phyloP scores from a whole-genome alignment of 2,797 vertebrate species.

The Xerus rutilus region DNA sequence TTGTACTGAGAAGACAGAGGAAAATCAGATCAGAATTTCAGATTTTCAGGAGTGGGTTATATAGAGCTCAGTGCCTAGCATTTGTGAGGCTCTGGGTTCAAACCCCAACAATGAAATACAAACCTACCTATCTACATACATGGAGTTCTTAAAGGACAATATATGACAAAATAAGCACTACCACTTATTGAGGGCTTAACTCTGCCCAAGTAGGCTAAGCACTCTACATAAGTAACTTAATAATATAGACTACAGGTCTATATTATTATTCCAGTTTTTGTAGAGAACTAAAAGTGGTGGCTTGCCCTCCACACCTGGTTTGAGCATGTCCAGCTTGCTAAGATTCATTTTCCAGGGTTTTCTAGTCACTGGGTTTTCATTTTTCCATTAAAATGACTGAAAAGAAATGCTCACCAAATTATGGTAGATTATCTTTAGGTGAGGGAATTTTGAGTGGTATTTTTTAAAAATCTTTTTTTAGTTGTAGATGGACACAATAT shows the following conservation, averaged over 20 bases:
- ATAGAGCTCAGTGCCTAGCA: neutral
- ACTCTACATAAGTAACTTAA: conserved; percentile 35
- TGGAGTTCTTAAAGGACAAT: conserved; percentile 8
- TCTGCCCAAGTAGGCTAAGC: conserved; percentile 37
- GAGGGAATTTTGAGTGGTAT: neutral
- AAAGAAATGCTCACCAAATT: conserved; percentile 14
- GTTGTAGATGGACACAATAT: too few relatives aligned
- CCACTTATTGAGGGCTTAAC: conserved; percentile 42
- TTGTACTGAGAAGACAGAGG: neutral
- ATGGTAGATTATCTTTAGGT: neutral
- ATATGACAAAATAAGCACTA: conserved; percentile 48
- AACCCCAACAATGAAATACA: neutral
- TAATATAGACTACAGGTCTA: neutral
- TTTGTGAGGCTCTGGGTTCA: neutral
- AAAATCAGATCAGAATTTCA: conserved; percentile 55
- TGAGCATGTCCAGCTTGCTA: conserved; percentile 91
- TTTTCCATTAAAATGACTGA: neutral
- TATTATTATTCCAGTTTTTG: conserved; percentile 18
- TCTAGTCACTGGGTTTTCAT: conserved; percentile 90
- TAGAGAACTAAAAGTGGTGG: neutral
- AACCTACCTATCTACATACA: neutral
- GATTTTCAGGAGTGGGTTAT: neutral
- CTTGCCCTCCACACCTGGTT: conserved; percentile 89
- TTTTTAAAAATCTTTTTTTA: neutral
- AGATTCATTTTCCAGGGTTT: conserved; percentile 91